A percentile compares a stretch with the other conserved stretches of the same genome.
Conservation (phyloP, 2,113 vertebrate genomes). For the Calonectris borealis region DNA sequence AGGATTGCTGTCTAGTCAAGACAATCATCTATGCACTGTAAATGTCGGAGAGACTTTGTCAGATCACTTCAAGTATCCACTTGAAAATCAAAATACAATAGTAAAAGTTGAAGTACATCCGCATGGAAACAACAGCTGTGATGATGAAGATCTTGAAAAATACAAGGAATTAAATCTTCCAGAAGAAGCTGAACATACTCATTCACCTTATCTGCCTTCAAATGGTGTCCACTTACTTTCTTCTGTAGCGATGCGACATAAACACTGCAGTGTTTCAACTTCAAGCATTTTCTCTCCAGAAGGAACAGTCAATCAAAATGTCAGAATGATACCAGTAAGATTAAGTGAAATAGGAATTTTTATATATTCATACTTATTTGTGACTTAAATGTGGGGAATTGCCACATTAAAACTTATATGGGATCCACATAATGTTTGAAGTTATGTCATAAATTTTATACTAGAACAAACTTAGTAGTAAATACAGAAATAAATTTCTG, state of each 20-base stretch:
- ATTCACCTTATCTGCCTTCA: background rate
- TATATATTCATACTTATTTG: background rate
- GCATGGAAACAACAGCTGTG: background rate
- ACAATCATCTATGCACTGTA: background rate
- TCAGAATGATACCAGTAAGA: slow-evolving; percentile 63
- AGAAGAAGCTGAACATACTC: background rate
- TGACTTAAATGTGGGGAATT: background rate
- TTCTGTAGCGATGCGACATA: slow-evolving; percentile 2
- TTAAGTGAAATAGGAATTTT: background rate
- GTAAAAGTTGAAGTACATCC: background rate
- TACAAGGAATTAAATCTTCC: background rate
- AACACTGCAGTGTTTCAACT: background rate
- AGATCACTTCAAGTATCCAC: background rate
- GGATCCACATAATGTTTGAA: background rate
- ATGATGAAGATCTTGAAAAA: background rate
- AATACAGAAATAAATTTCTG: background rate
- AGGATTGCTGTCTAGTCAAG: background rate
- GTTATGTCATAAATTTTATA: background rate
- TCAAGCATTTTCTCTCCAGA: slow-evolving; percentile 19
- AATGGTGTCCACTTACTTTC: slow-evolving; percentile 37
- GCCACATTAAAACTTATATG: background rate
- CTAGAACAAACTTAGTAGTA: background rate
- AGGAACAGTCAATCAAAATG: background rate
- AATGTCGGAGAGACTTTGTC: background rate
- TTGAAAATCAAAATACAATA: background rate